Percentiles rank a stretch among this genome's conserved stretches.
Conservation (phyloP, 2,113 vertebrate species). For the Gnathonemus echidnorhynchus region DNA sequence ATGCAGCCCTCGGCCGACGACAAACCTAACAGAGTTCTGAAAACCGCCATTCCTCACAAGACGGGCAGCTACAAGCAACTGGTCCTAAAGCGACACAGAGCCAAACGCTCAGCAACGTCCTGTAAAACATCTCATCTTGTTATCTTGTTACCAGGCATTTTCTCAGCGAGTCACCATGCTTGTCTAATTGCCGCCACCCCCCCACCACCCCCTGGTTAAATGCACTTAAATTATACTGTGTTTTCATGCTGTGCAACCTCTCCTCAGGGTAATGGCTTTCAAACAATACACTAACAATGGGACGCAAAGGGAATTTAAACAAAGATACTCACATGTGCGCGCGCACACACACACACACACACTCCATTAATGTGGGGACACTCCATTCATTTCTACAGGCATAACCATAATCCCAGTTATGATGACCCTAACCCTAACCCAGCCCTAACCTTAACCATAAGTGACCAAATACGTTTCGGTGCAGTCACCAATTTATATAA, state of each 20-base stretch:
- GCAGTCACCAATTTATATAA: too few relatives aligned
- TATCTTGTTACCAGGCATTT: background rate
- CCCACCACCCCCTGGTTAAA: background rate
- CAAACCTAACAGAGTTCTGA: background rate
- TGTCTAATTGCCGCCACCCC: background rate
- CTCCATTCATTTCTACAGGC: too few relatives aligned
- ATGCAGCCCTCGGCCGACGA: background rate
- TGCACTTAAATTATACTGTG: background rate
- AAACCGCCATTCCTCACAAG: background rate
- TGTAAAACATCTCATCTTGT: background rate
- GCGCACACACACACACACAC: too few relatives aligned
- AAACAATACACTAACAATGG: background rate
- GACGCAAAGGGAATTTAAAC: background rate
- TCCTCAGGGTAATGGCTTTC: background rate
- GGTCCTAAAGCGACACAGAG: background rate
- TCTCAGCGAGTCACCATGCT: background rate
- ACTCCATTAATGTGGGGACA: background rate
- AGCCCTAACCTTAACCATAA: too few relatives aligned
- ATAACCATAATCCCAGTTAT: too few relatives aligned
- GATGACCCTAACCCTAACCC: too few relatives aligned
- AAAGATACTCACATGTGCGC: background rate
- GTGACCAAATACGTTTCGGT: too few relatives aligned
- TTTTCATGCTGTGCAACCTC: background rate
- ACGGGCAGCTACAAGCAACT: background rate
- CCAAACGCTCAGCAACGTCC: background rate